phyloP scores from a whole-genome alignment of 2,797 vertebrate genomes.

The Amphiprion clarkii region DNA sequence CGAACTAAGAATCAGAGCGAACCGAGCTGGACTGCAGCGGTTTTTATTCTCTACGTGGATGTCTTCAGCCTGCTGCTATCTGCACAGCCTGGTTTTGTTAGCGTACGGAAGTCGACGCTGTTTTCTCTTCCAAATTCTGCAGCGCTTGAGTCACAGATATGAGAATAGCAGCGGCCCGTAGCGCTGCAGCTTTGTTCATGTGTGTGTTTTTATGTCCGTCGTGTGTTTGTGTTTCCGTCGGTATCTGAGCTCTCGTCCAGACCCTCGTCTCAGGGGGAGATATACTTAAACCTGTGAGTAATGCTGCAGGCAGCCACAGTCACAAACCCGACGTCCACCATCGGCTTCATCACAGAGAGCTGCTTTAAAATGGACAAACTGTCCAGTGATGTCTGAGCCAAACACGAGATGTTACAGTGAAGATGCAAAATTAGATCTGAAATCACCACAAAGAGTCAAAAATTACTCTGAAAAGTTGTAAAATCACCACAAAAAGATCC shows the following conservation, averaged over 20 bases:
- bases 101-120: conserved; percentile 44
- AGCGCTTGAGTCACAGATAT: conserved; percentile 73
- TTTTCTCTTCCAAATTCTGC: conserved; percentile 74
- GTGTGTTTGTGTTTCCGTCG: conserved; percentile 40
- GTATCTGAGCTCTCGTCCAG: conserved; percentile 60
- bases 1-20: no score
- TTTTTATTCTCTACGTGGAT: no score
- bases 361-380: background rate
- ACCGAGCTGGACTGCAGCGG: no score
- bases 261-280: conserved; percentile 43
- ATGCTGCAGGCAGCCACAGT: conserved; percentile 37
- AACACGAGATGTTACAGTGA: background rate
- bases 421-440: no score
- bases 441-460: no score
- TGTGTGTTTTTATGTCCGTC: conserved; percentile 3
- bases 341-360: conserved; percentile 9
- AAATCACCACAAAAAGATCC: no score
- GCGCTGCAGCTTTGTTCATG: background rate
- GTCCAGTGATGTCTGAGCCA: background rate
- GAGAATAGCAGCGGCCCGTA: conserved; percentile 66
- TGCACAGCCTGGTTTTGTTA: conserved; percentile 34
- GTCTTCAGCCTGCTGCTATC: conserved; percentile 14
- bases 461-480: no score
- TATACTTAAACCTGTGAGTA: conserved; percentile 48
- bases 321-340: conserved; percentile 11